A percentile compares a stretch with the other conserved stretches of the same genome.
Evolutionary conservation across 1,140 invertebrate genomes (phyloP).

Genomic region (Drosophila rufa): DNA sequence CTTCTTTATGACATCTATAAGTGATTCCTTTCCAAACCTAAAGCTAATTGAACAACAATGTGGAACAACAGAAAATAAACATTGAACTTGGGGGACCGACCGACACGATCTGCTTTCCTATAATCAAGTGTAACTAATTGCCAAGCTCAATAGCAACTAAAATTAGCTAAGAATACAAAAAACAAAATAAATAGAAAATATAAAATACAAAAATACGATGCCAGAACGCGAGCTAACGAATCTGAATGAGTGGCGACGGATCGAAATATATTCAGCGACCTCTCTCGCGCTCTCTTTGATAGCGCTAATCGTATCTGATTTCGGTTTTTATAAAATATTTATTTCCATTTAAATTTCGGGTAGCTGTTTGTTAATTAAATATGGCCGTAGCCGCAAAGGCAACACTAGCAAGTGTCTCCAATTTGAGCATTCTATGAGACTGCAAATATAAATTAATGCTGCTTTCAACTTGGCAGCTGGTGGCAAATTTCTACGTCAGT

Average conservation of each 20-base stretch:
- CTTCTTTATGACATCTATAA: constrained; percentile 1
- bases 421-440: constrained; percentile 34
- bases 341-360: constrained; percentile 28
- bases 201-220: constrained; percentile 42
- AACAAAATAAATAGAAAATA: constrained; percentile 46
- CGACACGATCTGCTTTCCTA: constrained; percentile 31
- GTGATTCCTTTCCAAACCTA: neutral
- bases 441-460: constrained; percentile 54
- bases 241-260: constrained; percentile 30
- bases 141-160: constrained; percentile 68
- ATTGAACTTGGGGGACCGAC: constrained; percentile 31
- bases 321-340: constrained; percentile 47
- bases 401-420: constrained; percentile 33
- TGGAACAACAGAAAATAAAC: constrained; percentile 34
- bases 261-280: constrained; percentile 26
- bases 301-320: constrained; percentile 63
- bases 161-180: constrained; percentile 63
- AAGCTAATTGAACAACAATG: constrained; percentile 13
- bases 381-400: neutral
- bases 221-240: constrained; percentile 31
- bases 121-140: constrained; percentile 73
- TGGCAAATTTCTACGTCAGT: constrained; percentile 68
- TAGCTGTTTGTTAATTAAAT: constrained; percentile 41
- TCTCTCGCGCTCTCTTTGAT: constrained; percentile 30
- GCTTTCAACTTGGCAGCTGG: constrained; percentile 70